Evolutionary conservation across 92 coral and sea anemone genomes (phyloP), one percentile per base, ranked within the genome.

Genomic region (Galaxea fascicularis): DNA sequence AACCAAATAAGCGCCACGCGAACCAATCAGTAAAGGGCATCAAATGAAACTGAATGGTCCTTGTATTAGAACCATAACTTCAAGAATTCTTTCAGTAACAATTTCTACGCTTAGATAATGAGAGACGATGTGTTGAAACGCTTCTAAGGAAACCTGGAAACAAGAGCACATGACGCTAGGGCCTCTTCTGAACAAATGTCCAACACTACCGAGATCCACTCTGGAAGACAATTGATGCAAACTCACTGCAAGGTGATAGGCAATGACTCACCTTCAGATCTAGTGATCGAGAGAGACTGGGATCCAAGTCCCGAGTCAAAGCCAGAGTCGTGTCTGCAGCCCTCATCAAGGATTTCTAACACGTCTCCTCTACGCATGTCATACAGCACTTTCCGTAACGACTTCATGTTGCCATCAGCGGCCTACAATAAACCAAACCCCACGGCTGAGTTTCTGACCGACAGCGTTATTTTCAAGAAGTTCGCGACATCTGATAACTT

Each of bases 221-320:
- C 68, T 22, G 8, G 9, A 63, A 9, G 16, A 21, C 16, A 63
- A 26, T 14, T 27, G 20, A 73, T 21, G 30, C 14, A 20, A 27
- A 70, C 26, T 9, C 65, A 35, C 41, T 35, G 6, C 41, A 35
- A 6, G 6, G 41, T 35, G 21, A 20, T 3, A 2, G 8, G 6
- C 62, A 56, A 3, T 22, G 13, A 13, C 86, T 73, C 84, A 93
- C 97, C 97, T 70, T 86, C 82, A 16, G 84, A 80, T 70, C 58
- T 82, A 26, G 59, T 68, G 6, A 78, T 82, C 24, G 95, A 92
- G 29, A 85, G 71, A 16, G 97, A 91, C 56, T 91, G 89, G 62
- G 97, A 93, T 27, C 93, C 92, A 70, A 91, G 73, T 25, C 97
- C 97, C 25, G 97, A 93, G 81, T 93, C 96, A 41, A 73, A 77